phyloP scores from a whole-genome alignment of 2,888 invertebrate genomes.

The Perizoma affinitatum region DNA sequence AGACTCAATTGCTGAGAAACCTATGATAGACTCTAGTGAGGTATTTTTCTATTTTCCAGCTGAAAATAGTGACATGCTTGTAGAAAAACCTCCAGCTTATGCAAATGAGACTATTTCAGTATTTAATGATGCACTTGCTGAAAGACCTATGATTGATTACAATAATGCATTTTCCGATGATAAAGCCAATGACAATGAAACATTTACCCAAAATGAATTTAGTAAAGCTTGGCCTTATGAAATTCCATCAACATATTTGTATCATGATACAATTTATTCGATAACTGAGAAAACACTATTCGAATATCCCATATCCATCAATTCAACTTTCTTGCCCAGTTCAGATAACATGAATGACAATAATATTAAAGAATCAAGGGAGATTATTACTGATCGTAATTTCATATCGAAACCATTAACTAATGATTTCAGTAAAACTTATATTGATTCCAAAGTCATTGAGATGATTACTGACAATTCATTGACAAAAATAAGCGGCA shows the following conservation, averaged over 20 bases:
- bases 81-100: neutral
- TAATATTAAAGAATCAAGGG: neutral
- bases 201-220: neutral
- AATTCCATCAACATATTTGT: neutral
- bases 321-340: neutral
- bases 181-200: neutral
- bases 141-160: too few species aligned
- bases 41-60: neutral
- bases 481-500: neutral
- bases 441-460: neutral
- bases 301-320: neutral
- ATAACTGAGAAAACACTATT: neutral
- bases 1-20: conserved; percentile 1
- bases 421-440: neutral
- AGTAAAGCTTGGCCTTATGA: too few species aligned
- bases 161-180: too few species aligned
- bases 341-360: neutral
- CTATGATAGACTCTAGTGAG: neutral
- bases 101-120: neutral
- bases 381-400: neutral
- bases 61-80: neutral
- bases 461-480: neutral
- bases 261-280: neutral
- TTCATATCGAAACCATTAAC: neutral
- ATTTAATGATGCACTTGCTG: neutral